Conservation (phyloP, 2,888 invertebrate genomes). For the Choreutis nemorana region DNA sequence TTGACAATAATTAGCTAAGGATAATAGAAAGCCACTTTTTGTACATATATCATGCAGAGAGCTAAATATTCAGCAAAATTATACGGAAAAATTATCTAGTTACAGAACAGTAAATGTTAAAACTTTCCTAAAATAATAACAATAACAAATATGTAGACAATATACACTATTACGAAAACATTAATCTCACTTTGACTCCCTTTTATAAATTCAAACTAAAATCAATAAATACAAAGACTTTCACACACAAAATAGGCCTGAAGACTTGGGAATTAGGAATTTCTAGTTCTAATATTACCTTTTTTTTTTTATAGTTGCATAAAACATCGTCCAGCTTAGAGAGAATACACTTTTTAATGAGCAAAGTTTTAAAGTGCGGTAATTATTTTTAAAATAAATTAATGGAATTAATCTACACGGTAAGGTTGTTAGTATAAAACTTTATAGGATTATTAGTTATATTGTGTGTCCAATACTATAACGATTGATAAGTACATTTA, state of each 20-base stretch:
- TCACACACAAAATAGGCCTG: conserved; percentile 37
- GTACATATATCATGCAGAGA: conserved; percentile 22
- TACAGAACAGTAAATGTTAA: conserved; percentile 53
- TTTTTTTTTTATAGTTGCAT: no score
- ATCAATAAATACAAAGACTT: conserved; percentile 32
- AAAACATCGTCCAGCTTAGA: no score
- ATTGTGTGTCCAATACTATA: no score
- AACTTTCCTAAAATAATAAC: conserved; percentile 63
- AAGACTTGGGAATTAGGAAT: conserved; percentile 12
- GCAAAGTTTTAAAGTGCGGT: no score
- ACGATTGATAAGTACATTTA: no score
- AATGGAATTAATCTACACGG: no score
- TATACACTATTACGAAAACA: conserved; percentile 41
- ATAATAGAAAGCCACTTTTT: background rate
- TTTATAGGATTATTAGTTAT: no score
- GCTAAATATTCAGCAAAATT: conserved; percentile 23
- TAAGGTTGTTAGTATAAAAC: no score
- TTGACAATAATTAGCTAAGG: background rate
- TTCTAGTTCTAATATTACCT: no score
- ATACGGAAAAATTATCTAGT: conserved; percentile 36
- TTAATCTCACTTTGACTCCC: conserved; percentile 61
- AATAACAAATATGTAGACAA: conserved; percentile 56
- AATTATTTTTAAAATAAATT: no score
- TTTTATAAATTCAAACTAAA: conserved; percentile 44
- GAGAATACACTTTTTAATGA: no score